Base-by-base conservation (phyloP, 2,797 vertebrate species). In the Sternarchorhynchus goeldii region DNA sequence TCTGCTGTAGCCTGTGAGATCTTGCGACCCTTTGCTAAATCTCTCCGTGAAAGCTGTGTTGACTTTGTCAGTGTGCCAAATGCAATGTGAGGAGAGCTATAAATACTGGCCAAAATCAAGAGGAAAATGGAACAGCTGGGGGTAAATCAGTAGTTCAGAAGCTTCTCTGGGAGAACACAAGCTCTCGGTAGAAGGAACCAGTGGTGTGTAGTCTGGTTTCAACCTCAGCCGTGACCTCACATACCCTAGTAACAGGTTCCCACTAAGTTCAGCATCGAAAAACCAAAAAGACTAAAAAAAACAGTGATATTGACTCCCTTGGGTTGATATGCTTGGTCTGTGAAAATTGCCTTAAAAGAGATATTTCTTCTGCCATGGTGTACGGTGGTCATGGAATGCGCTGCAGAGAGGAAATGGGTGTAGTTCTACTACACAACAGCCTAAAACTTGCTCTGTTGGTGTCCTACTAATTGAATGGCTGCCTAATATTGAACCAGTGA, bases 151-250 rank as follows among this genome's bases (percentile, higher is more conserved):
- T 73, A 72, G 69, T 88, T 73, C 77, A 86, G 80, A 86, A 87
- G 83, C 86, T 86, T 91, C 89, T 88, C 85, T 91, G 92, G 91
- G 91, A 91, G 91, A 90, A 88, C 83, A 86, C 77, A 88, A 91
- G 88, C 81, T 88, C 83, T 82, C 90, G 89, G 85, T 87, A 90
- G 85, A 78, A 82, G 85, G 90, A 92, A 86, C 85, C 88, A 88
- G 85, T 88, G 77, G 87, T 86, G 86, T 87, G 83, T 82, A 88
- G 87, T 85, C 83, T 86, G 87, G 86, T 87, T 79, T 16, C 81
- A 88, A 86, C 87, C 84, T 78, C 2, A 84, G 85, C 84, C 87
- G 70, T 75, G 89, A 92, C 88, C 91, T 83, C 36, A 78, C 88
- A 93, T 91, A 90, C 90, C 90, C 77, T 80, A 84, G 39, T 55